Evolutionary conservation across 1,140 invertebrate genomes (phyloP), one percentile per base, ranked within the genome.

Genomic region (Drosophila repleta): DNA sequence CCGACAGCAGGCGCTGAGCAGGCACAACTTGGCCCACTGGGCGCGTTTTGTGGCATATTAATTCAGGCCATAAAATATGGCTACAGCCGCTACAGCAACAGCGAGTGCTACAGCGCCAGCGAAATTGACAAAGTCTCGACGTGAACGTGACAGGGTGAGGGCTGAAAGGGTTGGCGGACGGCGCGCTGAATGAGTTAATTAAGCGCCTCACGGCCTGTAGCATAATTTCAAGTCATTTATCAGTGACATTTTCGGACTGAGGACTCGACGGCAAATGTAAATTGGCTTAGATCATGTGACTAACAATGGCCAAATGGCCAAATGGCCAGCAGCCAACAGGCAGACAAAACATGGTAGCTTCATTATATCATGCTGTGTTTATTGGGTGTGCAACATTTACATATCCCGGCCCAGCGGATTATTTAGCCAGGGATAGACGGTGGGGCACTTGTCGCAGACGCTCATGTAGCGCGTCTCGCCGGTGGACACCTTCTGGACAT

Each of bases 361-460:
- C 74, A 82, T 66, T 64, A 67, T 61, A 35, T 2, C 43, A 18
- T 72, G 55, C 26, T 49, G 17, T 29, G 4, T 41, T 52, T 24
- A 45, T 80, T 80, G 32, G 43, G 39, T 45, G 63, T 55, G 53
- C 20, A 52, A 21, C 37, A 48, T 48, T 60, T 74, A 85, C 65
- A 67, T 49, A 60, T 68, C 51, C 61, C 56, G 45, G 18, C 92
- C 92, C 35, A 91, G 65, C 32, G 92, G 92, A 84, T 93, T 93
- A 18, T 77, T 81, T 53, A 93, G 63, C 92, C 92, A 93, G 35
- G 92, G 92, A 77, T 92, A 93, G 15, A 88, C 89, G 18, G 55
- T 52, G 0, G 92, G 92, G 60, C 92, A 93, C 43, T 82, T 64
- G 65, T 90, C 90, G 67, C 92, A 93, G 17, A 92, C 91, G 29